Base-by-base conservation (phyloP, 2,797 vertebrate species). In the Sebastiscus tertius region DNA sequence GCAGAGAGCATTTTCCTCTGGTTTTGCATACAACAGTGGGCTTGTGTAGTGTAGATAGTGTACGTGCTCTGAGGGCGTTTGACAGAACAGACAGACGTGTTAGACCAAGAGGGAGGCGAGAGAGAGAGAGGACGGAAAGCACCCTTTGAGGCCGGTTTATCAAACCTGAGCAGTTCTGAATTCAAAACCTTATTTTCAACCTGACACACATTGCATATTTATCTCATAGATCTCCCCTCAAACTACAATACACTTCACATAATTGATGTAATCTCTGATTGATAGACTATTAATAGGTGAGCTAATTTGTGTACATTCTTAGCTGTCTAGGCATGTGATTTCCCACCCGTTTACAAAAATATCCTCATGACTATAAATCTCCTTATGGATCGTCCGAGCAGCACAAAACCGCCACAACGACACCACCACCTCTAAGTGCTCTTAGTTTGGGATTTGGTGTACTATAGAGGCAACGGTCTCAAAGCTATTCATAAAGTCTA, bases 181-280 rank as follows among this genome's bases (percentile, higher is more conserved):
- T 78, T 86, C 78, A 88, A 85, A 85, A 87, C 82, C 89, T 82
- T 64, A 20, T 77, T 84, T 88, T 75, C 82, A 82, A 92, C 85
- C 84, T 90, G 88, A 91, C 88, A 86, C 92, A 87, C 86, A 77
- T 93, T 95, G 94, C 94, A 95, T 95, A 95, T 95, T 82, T 87
- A 20, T 72, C 79, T 84, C 31, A 63, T 22, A 84, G 66, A 87
- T 71, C 78, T 79, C 67, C 49, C 60, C 58, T 31, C 42, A 61
- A 81, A 54, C 59, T 75, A 75, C 65, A 22, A 75, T 68, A 91
- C 26, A 74, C 68, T 63, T 76, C 61, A 69, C 55, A 75, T 46
- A 34, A 84, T 81, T 72, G 2, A n/a, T 72, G 80, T 82, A 68
- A 87, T 88, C 77, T 89, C 69, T 62, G 58, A 82, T 79, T 75